A percentile compares a stretch with the other conserved stretches of the same genome.
Conservation (phyloP, 2,113 vertebrate genomes). For the Sceloporus tristichus region DNA sequence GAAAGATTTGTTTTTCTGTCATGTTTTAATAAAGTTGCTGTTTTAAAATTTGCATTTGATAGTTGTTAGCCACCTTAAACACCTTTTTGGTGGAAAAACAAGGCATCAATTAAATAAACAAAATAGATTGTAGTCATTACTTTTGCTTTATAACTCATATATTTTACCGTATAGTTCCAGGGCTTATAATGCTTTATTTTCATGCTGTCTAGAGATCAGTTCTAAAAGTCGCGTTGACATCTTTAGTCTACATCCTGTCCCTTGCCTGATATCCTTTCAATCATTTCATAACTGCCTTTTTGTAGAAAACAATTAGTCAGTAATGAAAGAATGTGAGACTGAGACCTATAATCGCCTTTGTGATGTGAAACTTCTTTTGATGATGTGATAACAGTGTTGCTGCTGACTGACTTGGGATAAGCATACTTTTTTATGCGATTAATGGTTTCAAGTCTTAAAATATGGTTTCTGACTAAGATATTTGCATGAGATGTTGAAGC, state of each 20-base stretch:
- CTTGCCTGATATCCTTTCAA: not conserved
- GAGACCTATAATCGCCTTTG: slow-evolving; percentile 27
- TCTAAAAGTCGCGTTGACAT: not conserved
- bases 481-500: slow-evolving; percentile 73
- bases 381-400: slow-evolving; percentile 46
- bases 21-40: not conserved
- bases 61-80: not conserved
- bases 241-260: slow-evolving; percentile 14
- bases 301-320: not conserved
- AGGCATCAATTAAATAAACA: no score
- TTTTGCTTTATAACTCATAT: not conserved
- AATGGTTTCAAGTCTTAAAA: slow-evolving; percentile 52
- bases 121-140: not conserved
- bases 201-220: not conserved
- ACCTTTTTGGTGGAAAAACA: not conserved
- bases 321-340: slow-evolving; percentile 37
- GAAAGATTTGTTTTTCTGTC: not conserved
- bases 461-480: slow-evolving; percentile 54
- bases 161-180: not conserved
- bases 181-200: not conserved
- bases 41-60: no score
- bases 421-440: slow-evolving; percentile 57
- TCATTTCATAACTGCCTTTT: slow-evolving; percentile 9
- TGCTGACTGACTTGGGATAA: slow-evolving; percentile 5
- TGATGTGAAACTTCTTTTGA: slow-evolving; percentile 51